Percentiles rank a stretch among this genome's conserved stretches.
phyloP scores from a whole-genome alignment of 2,113 vertebrate genomes.

The Tinamus guttatus region DNA sequence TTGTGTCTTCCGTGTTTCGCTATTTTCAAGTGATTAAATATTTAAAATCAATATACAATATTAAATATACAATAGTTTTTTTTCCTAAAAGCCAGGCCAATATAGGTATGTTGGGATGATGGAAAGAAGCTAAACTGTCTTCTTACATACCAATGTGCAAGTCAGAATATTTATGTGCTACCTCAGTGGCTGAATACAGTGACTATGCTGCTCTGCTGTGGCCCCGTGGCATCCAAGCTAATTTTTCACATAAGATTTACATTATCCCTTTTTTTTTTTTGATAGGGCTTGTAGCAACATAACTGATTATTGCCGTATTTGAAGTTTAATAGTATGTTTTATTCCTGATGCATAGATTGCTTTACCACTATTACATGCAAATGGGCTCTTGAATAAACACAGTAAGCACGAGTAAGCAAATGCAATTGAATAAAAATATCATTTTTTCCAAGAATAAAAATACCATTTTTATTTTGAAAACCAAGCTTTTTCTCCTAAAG shows the following conservation, averaged over 20 bases:
- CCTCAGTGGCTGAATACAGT: neutral
- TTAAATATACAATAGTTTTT: neutral
- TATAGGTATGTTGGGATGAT: neutral
- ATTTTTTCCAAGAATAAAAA: neutral
- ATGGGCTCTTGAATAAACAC: neutral
- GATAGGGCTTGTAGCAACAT: neutral
- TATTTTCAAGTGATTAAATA: neutral
- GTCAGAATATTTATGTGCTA: neutral
- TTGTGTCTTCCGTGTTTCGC: neutral
- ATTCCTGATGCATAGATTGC: neutral
- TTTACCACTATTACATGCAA: neutral
- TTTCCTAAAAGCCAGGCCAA: neutral
- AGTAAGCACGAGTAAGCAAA: neutral
- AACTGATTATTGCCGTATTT: neutral
- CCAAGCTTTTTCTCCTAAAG: neutral
- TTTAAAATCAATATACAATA: too few relatives aligned
- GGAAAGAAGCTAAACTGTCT: neutral
- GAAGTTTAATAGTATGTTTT: neutral
- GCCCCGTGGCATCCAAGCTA: neutral
- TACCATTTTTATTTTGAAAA: neutral
- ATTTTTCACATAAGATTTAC: conserved; percentile 1
- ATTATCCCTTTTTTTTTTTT: neutral
- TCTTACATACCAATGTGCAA: neutral
- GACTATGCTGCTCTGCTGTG: neutral
- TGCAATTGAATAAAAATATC: neutral